A percentile compares a stretch with the other conserved stretches of the same genome.
These are phyloP conservation scores for Lepidostoma basale DNA, from an alignment of 1,140 invertebrate genomes.

Conservation along the genomic window DNA sequence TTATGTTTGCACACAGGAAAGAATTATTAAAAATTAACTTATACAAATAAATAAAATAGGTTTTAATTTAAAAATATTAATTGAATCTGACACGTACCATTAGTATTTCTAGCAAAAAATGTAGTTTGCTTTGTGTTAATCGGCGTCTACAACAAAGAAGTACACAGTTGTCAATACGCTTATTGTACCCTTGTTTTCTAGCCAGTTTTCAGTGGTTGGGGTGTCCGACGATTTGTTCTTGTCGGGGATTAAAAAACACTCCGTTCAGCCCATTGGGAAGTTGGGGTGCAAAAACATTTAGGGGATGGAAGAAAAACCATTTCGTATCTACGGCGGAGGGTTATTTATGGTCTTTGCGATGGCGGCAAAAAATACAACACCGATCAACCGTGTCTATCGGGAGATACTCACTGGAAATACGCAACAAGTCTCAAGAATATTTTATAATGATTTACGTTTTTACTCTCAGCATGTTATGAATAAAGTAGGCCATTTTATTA, in stretches of 20 bases:
- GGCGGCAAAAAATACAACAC: neutral
- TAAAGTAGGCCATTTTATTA: no score
- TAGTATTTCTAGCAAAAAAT: no score
- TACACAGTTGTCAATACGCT: neutral
- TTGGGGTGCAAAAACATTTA: neutral
- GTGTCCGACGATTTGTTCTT: neutral
- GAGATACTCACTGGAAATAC: neutral
- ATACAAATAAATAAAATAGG: no score
- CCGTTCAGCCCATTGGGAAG: neutral
- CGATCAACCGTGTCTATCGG: neutral
- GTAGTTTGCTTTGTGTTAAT: no score
- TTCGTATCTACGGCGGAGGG: neutral
- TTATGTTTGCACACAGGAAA: no score
- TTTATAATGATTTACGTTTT: no score
- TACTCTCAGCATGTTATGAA: no score
- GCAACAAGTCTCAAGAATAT: no score
- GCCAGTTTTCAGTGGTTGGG: neutral
- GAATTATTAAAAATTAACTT: no score
- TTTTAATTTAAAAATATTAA: no score
- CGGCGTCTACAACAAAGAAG: neutral
- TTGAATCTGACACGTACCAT: no score
- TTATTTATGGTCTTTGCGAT: neutral
- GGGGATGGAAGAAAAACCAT: neutral
- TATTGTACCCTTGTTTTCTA: neutral
- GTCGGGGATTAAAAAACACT: neutral